A percentile compares a stretch with the other conserved stretches of the same genome.
Evolutionary conservation across 2,888 invertebrate species (phyloP).

Genomic region (Hirtodrosophila histrioides): DNA sequence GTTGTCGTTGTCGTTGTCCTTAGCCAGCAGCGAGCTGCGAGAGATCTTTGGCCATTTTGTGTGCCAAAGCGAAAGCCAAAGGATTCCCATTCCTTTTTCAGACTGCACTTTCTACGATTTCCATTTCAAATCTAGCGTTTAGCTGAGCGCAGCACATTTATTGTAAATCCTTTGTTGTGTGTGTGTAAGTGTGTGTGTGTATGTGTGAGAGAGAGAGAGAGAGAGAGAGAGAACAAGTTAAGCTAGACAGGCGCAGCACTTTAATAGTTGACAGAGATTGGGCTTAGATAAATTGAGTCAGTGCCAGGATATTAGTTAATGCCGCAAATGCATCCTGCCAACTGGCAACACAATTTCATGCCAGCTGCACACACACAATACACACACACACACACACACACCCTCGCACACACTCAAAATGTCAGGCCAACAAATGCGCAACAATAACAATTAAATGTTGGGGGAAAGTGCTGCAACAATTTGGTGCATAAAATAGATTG

Average conservation of each 20-base stretch:
- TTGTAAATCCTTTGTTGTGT: no score
- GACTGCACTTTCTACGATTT: constrained; percentile 39
- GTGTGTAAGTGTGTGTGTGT: no score
- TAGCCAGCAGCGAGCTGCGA: no score
- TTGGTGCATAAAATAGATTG: constrained; percentile 19
- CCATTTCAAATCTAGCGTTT: constrained; percentile 29
- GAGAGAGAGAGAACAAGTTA: no score
- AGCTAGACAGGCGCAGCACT: no score
- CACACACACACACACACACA: constrained; percentile 8
- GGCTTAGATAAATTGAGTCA: constrained; percentile 42
- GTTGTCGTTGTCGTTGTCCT: constrained; percentile 42
- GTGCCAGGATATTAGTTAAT: constrained; percentile 68
- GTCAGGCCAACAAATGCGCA: constrained; percentile 66
- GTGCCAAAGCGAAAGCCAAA: constrained; percentile 24
- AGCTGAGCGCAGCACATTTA: no score
- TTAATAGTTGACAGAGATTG: constrained; percentile 25
- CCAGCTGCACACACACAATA: constrained; percentile 62
- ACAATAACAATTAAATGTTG: constrained; percentile 75
- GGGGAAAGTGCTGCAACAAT: constrained; percentile 61
- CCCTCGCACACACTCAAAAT: constrained; percentile 14
- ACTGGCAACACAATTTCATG: constrained; percentile 67
- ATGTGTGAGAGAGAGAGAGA: no score
- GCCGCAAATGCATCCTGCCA: constrained; percentile 64
- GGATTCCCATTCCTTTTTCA: constrained; percentile 15
- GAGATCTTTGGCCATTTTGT: background rate